These are phyloP conservation scores for Gopherus flavomarginatus DNA, from an alignment of 2,113 vertebrate species.

Conservation along the genomic window DNA sequence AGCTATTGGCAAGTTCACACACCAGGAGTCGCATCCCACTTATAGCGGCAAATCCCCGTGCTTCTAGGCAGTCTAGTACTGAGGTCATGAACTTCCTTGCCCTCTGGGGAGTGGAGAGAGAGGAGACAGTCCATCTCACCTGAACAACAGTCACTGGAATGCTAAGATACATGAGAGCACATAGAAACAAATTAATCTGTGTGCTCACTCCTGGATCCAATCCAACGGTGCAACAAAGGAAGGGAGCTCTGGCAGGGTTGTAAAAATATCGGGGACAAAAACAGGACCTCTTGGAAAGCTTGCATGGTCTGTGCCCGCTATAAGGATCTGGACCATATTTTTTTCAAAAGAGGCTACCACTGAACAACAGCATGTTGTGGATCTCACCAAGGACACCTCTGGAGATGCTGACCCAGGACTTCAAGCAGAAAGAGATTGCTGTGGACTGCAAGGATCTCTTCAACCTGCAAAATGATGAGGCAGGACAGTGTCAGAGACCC, in stretches of 20 bases:
- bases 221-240: not conserved
- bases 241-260: not conserved
- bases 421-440: not conserved
- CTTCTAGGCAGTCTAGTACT: not conserved
- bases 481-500: not conserved
- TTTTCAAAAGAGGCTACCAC: not conserved
- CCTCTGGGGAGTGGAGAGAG: too few relatives aligned
- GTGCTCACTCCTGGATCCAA: accelerated
- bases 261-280: not conserved
- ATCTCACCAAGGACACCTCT: not conserved
- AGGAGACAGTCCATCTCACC: accelerated
- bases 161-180: not conserved
- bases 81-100: not conserved
- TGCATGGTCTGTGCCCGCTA: not conserved
- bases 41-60: not conserved
- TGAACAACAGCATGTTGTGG: too few relatives aligned
- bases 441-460: not conserved
- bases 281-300: not conserved
- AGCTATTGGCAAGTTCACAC: not conserved
- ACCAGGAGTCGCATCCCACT: not conserved
- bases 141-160: not conserved
- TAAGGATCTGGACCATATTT: not conserved
- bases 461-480: too few relatives aligned
- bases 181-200: not conserved
- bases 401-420: not conserved